Evolutionary conservation across 2,797 vertebrate species (phyloP), one percentile per base, ranked within the genome.

Genomic region (Furcifer pardalis): DNA sequence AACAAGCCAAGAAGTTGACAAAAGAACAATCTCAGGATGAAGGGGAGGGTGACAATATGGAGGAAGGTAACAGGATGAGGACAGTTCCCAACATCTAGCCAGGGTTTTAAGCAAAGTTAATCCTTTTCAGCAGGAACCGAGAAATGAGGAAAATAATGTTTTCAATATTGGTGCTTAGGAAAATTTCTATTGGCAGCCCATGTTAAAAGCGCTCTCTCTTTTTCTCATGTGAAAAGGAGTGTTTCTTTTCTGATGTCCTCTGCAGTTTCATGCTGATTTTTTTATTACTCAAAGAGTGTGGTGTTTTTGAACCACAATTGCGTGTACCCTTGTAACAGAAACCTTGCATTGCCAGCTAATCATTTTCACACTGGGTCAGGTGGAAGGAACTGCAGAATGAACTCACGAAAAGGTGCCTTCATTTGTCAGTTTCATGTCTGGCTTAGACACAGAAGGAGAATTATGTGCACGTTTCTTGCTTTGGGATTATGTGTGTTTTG

Each of bases 1-100:
- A 97, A 89, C 98, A 98, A 81, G 97, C 97, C 10, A 98, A 94
- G 95, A 98, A 97, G 91, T 19, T 96, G 81, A 89, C 92, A 0
- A 90, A 73, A 44, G 84, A 89, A 8, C 92, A 93, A 9, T 77
- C 72, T 32, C 94, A 81, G 4, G 91, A 92, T 32, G 95, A 95
- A 49, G 91, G 72, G 12, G 96, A 95, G 0, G 96, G 92, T 92
- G 77, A 80, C 2, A 71, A 93, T 68, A 88, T 79, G 13, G 94
- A 96, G 0, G 96, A 93, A 15, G 97, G 94, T 94, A 90, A 91
- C 74, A 23, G 23, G 35, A 0, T 46, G 65, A 79, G 59, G 23
- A 2, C 23, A 74, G 2, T 1, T 13, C 25, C 40, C 1, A n/a
- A 35, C 44, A 30, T 25, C 8, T 1, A 85, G 10, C 49, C 66